Evolutionary conservation across 2,888 invertebrate genomes (phyloP), one percentile per base, ranked within the genome.

Genomic region (Teleogryllus oceanicus): DNA sequence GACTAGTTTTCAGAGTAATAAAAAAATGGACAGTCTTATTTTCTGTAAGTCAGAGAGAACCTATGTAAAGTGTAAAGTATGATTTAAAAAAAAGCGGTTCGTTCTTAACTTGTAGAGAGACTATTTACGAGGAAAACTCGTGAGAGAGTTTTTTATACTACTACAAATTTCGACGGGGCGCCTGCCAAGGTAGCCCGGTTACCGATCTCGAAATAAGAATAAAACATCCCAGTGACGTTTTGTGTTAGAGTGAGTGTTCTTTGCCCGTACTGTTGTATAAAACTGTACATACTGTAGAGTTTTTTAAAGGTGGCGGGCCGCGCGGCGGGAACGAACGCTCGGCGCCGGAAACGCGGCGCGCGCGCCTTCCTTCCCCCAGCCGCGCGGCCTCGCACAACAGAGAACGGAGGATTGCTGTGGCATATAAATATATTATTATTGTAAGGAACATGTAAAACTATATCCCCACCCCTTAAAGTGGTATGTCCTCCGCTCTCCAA

Each of bases 241-340:
- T 18, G 79, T 79, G 76, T 78, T 80, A 78, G 80, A 75, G 78
- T 80, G 80, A 80, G 77, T 80, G 80, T 80, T 74, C 12, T 79
- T 79, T 79, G 62, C 62, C 62, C 62, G 62, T 62, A n/a, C 13
- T 75, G 24, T 49, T 77, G 51, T 75, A 75, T 77, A 78, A 80
- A n/a, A 24, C 18, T 80, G 80, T 80, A 80, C 21, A 80, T 80
- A 80, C 4, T 80, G 80, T 80, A 80, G 80, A 77, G 49, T 80
- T 51, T 78, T 76, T 62, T 78, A 62, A 62, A 62, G 62, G n/a
- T 62, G 62, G 62, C 62, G 62, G 62, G 13, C 37, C 37, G 4
- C 37, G 37, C 37, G 37, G 37, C 37, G 37, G 37, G 37, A 37
- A 5, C 8, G 37, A 37, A 37, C 37, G 37, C 37, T 8, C 37